Percentiles rank a stretch among this genome's conserved stretches.
These are phyloP conservation scores for Phrixothrix hirtus DNA, from an alignment of 2,888 invertebrate genomes.

Conservation along the genomic window DNA sequence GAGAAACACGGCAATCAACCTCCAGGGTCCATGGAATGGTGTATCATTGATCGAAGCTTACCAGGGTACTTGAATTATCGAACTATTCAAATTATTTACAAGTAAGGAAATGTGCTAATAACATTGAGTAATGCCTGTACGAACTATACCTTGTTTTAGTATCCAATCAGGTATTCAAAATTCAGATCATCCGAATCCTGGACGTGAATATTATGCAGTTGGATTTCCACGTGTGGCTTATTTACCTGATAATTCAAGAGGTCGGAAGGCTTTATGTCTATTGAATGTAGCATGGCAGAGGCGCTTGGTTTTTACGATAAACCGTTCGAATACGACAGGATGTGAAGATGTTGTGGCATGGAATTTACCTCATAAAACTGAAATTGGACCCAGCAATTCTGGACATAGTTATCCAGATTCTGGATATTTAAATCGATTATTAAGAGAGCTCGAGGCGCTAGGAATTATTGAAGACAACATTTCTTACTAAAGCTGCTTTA, in stretches of 20 bases:
- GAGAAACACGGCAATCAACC: conserved; percentile 81
- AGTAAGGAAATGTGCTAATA: too few relatives aligned
- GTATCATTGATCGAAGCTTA: conserved; percentile 67
- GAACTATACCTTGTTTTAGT: conserved; percentile 59
- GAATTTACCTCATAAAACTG: conserved; percentile 89
- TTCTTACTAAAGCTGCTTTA: not conserved
- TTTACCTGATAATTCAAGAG: conserved; percentile 82
- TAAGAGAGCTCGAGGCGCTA: conserved; percentile 63
- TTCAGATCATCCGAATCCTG: conserved; percentile 77
- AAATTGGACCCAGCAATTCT: conserved; percentile 62
- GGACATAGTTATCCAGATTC: conserved; percentile 76
- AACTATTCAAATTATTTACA: conserved; percentile 83
- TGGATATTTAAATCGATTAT: conserved; percentile 70
- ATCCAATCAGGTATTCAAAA: conserved; percentile 86
- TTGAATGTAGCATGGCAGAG: conserved; percentile 83
- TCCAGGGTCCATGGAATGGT: conserved; percentile 81
- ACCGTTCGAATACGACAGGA: conserved; percentile 86
- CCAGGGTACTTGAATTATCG: conserved; percentile 70
- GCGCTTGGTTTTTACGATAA: conserved; percentile 81
- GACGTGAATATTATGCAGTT: conserved; percentile 84
- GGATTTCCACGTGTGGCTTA: conserved; percentile 83
- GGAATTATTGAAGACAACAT: conserved; percentile 59
- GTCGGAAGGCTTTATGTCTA: conserved; percentile 74
- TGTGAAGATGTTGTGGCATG: conserved; percentile 90
- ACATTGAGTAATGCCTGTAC: too few relatives aligned